Evolutionary conservation across 2,113 vertebrate species (phyloP).

Genomic region (Danio rerio): GRCz12tu NC_133189.1:36590501-36591000

Average conservation of each 20-base stretch:
- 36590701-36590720: neutral
- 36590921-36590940: slow-evolving; percentile 67
- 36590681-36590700: no score
- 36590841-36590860: slow-evolving; percentile 31
- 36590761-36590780: neutral
- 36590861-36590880: slow-evolving; percentile 43
- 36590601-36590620: no score
- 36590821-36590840: neutral
- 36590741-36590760: neutral
- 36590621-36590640: no score
- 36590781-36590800: neutral
- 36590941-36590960: slow-evolving; percentile 76
- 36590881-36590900: slow-evolving; percentile 55
- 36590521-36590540: no score
- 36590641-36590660: no score
- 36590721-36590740: neutral
- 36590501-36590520: no score
- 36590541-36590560: no score
- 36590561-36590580: no score
- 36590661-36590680: no score
- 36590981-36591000: slow-evolving; percentile 71
- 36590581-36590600: no score
- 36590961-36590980: slow-evolving; percentile 72
- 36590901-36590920: slow-evolving; percentile 56
- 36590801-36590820: neutral